These are phyloP conservation scores for Spheniscus humboldti DNA, from an alignment of 2,797 vertebrate species.

Conservation along the genomic window DNA sequence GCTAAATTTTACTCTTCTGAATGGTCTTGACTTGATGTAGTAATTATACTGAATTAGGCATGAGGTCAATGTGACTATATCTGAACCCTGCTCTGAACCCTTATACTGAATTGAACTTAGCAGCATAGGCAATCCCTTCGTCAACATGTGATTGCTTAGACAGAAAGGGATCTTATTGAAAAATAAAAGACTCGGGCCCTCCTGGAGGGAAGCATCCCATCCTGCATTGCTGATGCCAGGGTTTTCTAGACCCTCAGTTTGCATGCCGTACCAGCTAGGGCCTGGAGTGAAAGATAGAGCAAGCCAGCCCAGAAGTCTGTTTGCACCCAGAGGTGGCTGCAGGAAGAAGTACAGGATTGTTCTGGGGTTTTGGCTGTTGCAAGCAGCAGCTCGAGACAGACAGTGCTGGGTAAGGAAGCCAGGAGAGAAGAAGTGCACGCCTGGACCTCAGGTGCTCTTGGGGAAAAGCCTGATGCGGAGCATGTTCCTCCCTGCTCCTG, in stretches of 20 bases:
- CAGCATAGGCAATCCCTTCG: not conserved
- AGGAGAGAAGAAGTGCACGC: not conserved
- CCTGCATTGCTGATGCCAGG: not conserved
- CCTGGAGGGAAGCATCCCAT: not conserved
- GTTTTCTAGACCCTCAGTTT: not conserved
- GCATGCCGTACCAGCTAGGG: fast-evolving
- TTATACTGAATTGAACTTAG: not conserved
- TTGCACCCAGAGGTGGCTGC: not conserved
- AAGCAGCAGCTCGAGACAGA: not conserved
- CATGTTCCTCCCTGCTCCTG: not conserved
- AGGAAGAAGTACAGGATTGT: not conserved
- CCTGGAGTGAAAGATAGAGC: not conserved
- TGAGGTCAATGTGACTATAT: not conserved
- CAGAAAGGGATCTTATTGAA: not conserved
- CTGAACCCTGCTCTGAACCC: not conserved
- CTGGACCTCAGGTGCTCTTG: not conserved
- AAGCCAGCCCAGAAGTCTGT: not conserved
- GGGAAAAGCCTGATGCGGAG: not conserved
- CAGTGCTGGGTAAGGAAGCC: not conserved
- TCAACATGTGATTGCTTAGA: not conserved
- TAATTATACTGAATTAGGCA: not conserved
- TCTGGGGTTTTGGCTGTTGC: not conserved
- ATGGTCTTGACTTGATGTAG: not conserved
- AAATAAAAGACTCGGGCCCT: not conserved
- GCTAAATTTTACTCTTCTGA: not conserved